Evolutionary conservation across 2,113 vertebrate genomes (phyloP).

Genomic region (Fregata magnificens): DNA sequence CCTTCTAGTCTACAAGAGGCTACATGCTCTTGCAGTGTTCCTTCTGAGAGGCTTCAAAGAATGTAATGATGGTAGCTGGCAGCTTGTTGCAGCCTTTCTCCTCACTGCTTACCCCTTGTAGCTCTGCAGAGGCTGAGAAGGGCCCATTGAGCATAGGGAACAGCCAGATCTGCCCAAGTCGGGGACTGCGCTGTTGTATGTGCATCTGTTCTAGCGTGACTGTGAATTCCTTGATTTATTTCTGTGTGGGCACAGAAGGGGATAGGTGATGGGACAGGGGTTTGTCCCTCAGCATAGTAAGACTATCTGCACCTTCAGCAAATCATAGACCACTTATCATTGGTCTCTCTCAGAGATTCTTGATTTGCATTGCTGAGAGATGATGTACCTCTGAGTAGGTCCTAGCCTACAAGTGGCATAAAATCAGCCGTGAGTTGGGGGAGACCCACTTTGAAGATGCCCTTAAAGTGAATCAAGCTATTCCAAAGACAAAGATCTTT

Average conservation of each 20-base stretch:
- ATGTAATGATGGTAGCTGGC: not conserved
- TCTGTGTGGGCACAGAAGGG: not conserved
- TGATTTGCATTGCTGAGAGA: not conserved
- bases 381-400: not conserved
- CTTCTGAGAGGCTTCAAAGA: not conserved
- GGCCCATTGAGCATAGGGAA: not conserved
- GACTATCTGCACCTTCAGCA: not conserved
- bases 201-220: not conserved
- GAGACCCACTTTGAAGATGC: not conserved
- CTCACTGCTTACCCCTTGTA: rapidly evolving
- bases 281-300: not conserved
- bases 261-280: not conserved
- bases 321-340: no score
- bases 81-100: not conserved
- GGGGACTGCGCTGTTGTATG: not conserved
- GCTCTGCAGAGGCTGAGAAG: not conserved
- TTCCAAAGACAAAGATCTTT: not conserved
- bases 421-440: not conserved
- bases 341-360: not conserved
- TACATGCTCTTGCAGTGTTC: not conserved
- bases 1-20: not conserved
- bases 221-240: not conserved
- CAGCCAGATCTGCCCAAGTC: not conserved
- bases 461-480: not conserved
- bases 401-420: not conserved